Evolutionary conservation across 1,140 invertebrate species (phyloP), one percentile per base, ranked within the genome.

Genomic region (Lepeophtheirus salmonis): DNA sequence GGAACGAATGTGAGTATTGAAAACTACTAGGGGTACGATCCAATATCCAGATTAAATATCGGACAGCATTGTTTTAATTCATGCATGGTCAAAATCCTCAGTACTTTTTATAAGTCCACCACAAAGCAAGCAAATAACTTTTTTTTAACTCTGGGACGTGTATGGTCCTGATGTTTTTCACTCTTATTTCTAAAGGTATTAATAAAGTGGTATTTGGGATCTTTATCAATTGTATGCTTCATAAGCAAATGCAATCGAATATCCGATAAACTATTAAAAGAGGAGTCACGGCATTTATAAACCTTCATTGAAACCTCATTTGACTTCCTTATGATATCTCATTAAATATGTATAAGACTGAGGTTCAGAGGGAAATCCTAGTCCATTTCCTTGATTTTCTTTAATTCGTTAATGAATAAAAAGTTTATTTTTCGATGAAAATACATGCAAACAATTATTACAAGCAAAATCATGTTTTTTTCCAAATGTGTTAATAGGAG

Each of bases 201-300:
- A n/a, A 54, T 21, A 20, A 54, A 54, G 13, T 54, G 52, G 2
- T 16, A 24, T 3, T 14, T n/a, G 17, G n/a, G 17, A 54, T 54
- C 52, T 23, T 54, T n/a, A n/a, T 2, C 21, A 20, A 54, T 54
- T 20, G 14, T 20, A 13, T 54, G 52, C 17, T 20, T 24, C 17
- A 21, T n/a, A 13, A 54, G 10, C 14, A 54, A 20, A 54, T 54
- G 52, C 20, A n/a, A 14, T 54, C 52, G 52, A 20, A 54, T 54
- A 13, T 54, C 52, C 22, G 52, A 21, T 13, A 21, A 24, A 24
- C 52, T 54, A 24, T 54, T 54, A 20, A 20, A 54, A 20, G 23
- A 21, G 52, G 52, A 20, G 22, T 54, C 52, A 13, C 52, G 52
- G 23, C 52, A 54, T 21, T 24, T 54, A 20, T 21, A 54, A 2